These are phyloP conservation scores for Bombus haemorrhoidalis DNA, from an alignment of 1,140 invertebrate species.

Conservation along the genomic window DNA sequence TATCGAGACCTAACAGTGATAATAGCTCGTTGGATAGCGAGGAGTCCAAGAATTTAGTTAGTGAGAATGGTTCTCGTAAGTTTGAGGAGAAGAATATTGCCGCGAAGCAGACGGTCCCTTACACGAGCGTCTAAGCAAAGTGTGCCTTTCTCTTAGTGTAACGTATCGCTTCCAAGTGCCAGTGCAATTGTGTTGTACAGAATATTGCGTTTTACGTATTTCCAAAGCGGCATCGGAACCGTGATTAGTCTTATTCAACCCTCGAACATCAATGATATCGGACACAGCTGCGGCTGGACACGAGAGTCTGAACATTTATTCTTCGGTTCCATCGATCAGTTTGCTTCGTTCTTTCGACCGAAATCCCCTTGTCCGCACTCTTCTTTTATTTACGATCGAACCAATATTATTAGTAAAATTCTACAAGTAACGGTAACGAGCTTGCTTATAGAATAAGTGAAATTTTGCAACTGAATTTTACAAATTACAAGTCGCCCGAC, in stretches of 20 bases:
- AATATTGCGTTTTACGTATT: background rate
- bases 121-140: constrained; percentile 67
- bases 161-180: constrained; percentile 14
- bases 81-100: constrained; percentile 18
- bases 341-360: no score
- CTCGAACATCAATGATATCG: background rate
- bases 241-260: background rate
- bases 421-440: background rate
- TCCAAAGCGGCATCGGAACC: background rate
- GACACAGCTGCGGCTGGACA: no score
- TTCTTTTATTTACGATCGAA: background rate
- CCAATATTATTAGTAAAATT: background rate
- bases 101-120: constrained; percentile 61
- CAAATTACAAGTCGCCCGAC: no score
- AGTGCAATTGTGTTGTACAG: constrained; percentile 27
- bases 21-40: constrained; percentile 69
- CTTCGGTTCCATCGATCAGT: no score
- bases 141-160: constrained; percentile 31
- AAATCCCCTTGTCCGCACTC: no score
- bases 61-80: constrained; percentile 20
- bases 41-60: constrained; percentile 38
- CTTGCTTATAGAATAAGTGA: no score
- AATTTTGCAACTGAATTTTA: no score
- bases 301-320: background rate
- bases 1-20: constrained; percentile 53